phyloP scores from a whole-genome alignment of 2,888 invertebrate genomes.

The Euphydryas editha region DNA sequence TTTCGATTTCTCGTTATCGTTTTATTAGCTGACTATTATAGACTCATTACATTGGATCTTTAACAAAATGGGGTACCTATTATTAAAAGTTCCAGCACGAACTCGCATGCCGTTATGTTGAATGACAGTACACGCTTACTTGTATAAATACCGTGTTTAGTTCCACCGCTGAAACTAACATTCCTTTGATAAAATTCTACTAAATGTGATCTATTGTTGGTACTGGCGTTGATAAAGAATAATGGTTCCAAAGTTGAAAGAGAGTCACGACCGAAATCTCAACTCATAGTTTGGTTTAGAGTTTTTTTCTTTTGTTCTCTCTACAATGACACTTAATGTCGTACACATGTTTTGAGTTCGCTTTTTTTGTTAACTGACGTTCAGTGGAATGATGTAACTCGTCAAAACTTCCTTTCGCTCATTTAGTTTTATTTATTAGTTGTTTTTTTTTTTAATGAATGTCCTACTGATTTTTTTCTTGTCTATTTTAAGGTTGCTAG shows the following conservation, averaged over 20 bases:
- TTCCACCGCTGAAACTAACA: conserved; percentile 19
- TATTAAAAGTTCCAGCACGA: not conserved
- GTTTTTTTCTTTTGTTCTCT: conserved; percentile 27
- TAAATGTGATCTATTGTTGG: conserved; percentile 60
- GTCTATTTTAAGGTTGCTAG: not conserved
- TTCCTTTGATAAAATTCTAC: conserved; percentile 38
- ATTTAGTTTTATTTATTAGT: not conserved
- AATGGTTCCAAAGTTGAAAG: conserved; percentile 49
- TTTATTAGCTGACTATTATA: not conserved
- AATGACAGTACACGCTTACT: not conserved
- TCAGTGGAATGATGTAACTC: conserved; percentile 9
- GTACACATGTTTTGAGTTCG: conserved; percentile 30
- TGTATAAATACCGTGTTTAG: conserved; percentile 23
- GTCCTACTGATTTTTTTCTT: not conserved
- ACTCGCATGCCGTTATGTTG: not conserved
- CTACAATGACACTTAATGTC: conserved; percentile 20
- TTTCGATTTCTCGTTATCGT: not conserved
- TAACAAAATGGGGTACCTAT: not conserved
- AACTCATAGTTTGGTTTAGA: conserved; percentile 27
- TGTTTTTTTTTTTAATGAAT: not conserved
- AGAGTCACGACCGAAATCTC: conserved; percentile 39
- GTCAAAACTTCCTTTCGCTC: not conserved
- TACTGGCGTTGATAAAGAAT: conserved; percentile 57
- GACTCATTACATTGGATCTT: not conserved
- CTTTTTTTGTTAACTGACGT: conserved; percentile 12